Conservation (phyloP, 2,113 vertebrate genomes). For the Mus musculus region DNA sequence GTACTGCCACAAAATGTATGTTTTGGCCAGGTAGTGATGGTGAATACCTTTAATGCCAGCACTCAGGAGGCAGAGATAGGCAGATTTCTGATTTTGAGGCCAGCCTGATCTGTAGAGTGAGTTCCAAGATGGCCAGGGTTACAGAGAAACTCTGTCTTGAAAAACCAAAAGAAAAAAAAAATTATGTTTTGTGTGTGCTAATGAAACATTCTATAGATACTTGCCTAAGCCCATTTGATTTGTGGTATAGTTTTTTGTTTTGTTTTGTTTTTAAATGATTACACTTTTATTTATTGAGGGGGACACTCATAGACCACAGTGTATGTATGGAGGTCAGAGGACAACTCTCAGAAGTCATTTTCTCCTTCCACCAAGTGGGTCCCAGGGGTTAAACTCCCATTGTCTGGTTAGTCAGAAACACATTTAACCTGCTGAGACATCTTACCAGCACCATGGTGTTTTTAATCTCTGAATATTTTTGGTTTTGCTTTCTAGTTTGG, state of each 20-base stretch:
- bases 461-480: background rate
- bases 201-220: background rate
- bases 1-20: background rate
- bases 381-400: background rate
- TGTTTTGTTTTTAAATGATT: background rate
- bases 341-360: background rate
- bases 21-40: too few relatives aligned
- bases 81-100: too few relatives aligned
- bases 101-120: too few relatives aligned
- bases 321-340: background rate
- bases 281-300: background rate
- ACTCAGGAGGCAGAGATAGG: too few relatives aligned
- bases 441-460: background rate
- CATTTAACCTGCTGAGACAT: background rate
- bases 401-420: background rate
- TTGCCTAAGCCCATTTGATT: background rate
- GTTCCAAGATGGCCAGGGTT: too few relatives aligned
- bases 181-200: background rate
- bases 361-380: background rate
- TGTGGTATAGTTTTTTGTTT: background rate
- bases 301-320: background rate
- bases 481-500: background rate
- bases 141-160: too few relatives aligned
- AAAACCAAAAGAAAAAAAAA: too few relatives aligned
- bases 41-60: too few relatives aligned